Conservation (phyloP, 2,888 invertebrate genomes). For the Cerceris rybyensis region DNA sequence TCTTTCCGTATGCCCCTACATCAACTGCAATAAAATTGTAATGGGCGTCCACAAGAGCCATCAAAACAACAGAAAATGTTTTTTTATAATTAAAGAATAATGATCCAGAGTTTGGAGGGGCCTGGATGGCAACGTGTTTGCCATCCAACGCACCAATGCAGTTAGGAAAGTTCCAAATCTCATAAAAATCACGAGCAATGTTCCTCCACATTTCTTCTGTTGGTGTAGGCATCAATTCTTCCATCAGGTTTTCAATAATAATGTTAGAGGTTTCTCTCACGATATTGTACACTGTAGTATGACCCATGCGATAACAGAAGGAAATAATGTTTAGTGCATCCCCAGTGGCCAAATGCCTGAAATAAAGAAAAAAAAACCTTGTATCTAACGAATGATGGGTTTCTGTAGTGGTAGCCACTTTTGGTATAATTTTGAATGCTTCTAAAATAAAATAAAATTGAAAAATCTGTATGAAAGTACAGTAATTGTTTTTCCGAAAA, state of each 20-base stretch:
- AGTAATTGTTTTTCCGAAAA: too few species aligned
- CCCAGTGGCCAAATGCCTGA: slow-evolving; percentile 4
- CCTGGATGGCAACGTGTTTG: slow-evolving; percentile 23
- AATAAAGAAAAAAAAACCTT: background rate
- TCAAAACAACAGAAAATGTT: slow-evolving; percentile 39
- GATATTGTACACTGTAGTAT: slow-evolving; percentile 5
- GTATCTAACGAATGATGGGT: too few species aligned
- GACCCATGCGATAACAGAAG: slow-evolving; percentile 7
- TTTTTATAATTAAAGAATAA: slow-evolving; percentile 54
- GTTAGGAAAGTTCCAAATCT: slow-evolving; percentile 20
- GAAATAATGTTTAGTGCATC: slow-evolving; percentile 19
- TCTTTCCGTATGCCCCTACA: slow-evolving; percentile 50
- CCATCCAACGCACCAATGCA: slow-evolving; percentile 20
- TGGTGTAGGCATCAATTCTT: background rate
- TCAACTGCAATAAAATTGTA: slow-evolving; percentile 63
- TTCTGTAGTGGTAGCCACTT: too few species aligned
- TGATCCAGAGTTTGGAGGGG: slow-evolving; percentile 45
- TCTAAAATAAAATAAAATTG: too few species aligned
- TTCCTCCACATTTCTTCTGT: slow-evolving; percentile 4
- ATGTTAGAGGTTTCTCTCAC: slow-evolving; percentile 12
- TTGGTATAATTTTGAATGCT: too few species aligned
- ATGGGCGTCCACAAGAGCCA: slow-evolving; percentile 50
- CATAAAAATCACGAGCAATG: slow-evolving; percentile 13
- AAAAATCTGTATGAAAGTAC: too few species aligned
- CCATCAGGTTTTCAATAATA: slow-evolving; percentile 4